Conservation (phyloP, 1,140 invertebrate species). For the Alviniconcha marisindica region DNA sequence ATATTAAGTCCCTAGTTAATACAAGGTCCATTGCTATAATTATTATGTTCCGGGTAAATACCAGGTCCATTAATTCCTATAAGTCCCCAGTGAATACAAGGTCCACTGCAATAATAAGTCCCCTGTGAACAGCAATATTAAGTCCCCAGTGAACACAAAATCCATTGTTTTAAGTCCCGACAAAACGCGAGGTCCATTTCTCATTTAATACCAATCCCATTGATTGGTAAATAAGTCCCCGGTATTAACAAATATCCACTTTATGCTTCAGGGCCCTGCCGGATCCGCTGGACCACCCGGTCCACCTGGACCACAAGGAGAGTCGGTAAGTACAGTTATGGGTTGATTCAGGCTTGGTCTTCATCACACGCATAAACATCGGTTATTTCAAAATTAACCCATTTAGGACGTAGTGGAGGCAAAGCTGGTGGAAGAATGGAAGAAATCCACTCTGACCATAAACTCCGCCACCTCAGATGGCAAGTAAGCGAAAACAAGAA, state of each 20-base stretch:
- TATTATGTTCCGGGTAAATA: too few species aligned
- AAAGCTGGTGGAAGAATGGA: neutral
- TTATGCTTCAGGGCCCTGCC: slow-evolving; percentile 49
- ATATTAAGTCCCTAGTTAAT: too few species aligned
- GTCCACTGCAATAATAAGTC: too few species aligned
- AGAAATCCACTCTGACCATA: neutral
- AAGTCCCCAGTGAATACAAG: too few species aligned
- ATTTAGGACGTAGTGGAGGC: neutral
- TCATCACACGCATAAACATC: neutral
- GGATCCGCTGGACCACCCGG: slow-evolving; percentile 61
- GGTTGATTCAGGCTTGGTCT: neutral
- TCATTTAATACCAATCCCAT: neutral
- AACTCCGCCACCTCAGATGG: neutral
- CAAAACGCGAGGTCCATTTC: neutral
- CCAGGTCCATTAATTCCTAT: too few species aligned
- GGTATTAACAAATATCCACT: neutral
- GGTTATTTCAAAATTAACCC: neutral
- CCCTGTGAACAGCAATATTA: too few species aligned
- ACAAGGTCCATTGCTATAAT: too few species aligned
- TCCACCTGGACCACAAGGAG: slow-evolving; percentile 55
- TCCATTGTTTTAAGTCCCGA: too few species aligned
- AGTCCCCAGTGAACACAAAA: too few species aligned
- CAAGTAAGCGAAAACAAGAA: too few species aligned
- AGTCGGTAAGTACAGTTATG: slow-evolving; percentile 43
- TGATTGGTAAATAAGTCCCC: neutral